A percentile compares a stretch with the other conserved stretches of the same genome.
phyloP scores from a whole-genome alignment of 2,888 invertebrate species.

The Zelleria hepariella region DNA sequence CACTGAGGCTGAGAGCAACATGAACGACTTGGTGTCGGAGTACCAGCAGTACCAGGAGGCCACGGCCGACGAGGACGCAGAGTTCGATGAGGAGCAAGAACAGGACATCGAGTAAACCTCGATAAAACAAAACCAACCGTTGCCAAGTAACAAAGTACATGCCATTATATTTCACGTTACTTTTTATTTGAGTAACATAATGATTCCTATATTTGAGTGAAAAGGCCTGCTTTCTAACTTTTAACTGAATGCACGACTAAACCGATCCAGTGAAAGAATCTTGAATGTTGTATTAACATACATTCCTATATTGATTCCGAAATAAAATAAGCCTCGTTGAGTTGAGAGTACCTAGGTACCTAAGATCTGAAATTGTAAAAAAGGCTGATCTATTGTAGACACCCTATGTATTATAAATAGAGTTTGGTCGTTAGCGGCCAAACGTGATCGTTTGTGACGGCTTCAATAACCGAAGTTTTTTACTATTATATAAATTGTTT shows the following conservation, averaged over 20 bases:
- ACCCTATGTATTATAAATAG: conserved; percentile 40
- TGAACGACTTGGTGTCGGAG: conserved; percentile 94
- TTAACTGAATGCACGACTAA: conserved; percentile 66
- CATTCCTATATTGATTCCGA: conserved; percentile 50
- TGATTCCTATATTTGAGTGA: conserved; percentile 57
- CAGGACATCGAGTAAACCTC: conserved; percentile 76
- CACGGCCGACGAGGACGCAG: conserved; percentile 84
- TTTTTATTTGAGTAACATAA: conserved; percentile 55
- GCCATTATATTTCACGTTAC: conserved; percentile 62
- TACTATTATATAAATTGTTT: conserved; percentile 41
- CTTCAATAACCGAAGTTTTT: conserved; percentile 64
- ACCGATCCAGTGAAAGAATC: conserved; percentile 44
- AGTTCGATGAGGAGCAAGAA: conserved; percentile 84
- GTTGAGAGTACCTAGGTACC: too few species aligned
- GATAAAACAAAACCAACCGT: conserved; percentile 14
- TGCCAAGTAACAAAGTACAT: conserved; percentile 38
- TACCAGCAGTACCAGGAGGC: conserved; percentile 96
- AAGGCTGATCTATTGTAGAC: conserved; percentile 51
- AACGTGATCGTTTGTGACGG: conserved; percentile 43
- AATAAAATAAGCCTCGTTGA: conserved; percentile 40
- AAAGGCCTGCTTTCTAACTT: conserved; percentile 64
- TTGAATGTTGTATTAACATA: conserved; percentile 43
- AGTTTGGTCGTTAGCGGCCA: conserved; percentile 37
- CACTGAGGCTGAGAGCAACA: conserved; percentile 95
- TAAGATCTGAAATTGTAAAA: conserved; percentile 53